Base-by-base conservation (phyloP, 2,797 vertebrate species). In the Diplodus sargus region DNA sequence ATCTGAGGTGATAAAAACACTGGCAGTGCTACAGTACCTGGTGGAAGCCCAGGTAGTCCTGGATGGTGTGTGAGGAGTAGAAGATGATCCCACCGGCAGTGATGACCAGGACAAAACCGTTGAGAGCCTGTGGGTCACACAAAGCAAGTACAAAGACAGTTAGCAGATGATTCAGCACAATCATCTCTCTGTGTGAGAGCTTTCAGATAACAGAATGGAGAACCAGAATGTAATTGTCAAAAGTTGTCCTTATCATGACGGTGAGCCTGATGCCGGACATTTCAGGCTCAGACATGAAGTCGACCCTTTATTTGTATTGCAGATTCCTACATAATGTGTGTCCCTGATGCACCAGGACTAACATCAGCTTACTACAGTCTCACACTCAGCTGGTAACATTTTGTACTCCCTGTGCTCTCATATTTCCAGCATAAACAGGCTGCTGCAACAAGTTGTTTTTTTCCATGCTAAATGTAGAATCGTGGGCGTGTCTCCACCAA, bases 31-130 rank as follows among this genome's bases (percentile, higher is more conserved):
- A 18, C 9, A 3, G n/a, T 86, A 97, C 96, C 95, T 97, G 96
- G 86, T 96, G 95, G 89, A 97, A 97, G 66, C 96, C 96, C 74
- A 97, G 75, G 85, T 97, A 97, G 89, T 97, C 95, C 92, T 96
- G 95, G 84, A 97, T 96, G 23, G 96, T 95, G 72, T 96, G 94
- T 63, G 96, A 97, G 74, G 95, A 88, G 71, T 96, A 97, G 91
- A 97, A 96, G 88, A 97, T 95, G 82, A 89, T 93, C 9, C 96
- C 96, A 0, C 94, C 91, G 60, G 93, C 92, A 0, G 95, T 95
- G 85, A 96, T 89, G 0, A 95, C 92, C 10, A 97, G 67, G 60
- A 97, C 93, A 82, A 97, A 97, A 0, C 96, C 96, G 8, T 95
- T 95, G 11, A 94, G 93, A 80, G 92, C 92, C 93, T 94, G 84